These are phyloP conservation scores for Nerophis ophidion DNA, from an alignment of 2,113 vertebrate species.

Conservation along the genomic window DNA sequence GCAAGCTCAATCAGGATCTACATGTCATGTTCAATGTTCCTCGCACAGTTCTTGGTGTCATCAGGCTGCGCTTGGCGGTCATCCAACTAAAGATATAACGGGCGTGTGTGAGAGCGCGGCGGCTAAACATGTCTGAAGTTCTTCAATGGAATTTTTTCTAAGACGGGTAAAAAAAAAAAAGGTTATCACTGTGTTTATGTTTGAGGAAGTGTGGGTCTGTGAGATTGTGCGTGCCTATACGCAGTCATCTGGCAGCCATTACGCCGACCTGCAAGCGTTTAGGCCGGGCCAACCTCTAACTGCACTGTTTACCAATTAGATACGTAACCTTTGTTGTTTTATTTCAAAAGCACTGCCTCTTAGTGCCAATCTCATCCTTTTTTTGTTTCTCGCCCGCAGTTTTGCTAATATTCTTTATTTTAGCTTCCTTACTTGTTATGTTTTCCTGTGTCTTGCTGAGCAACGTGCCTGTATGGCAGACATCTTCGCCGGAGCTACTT, in stretches of 20 bases:
- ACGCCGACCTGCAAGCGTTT: slow-evolving; percentile 75
- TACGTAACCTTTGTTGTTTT: slow-evolving; percentile 75
- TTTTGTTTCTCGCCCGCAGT: not conserved
- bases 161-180: slow-evolving; percentile 39
- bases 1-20: slow-evolving; percentile 17
- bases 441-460: too few relatives aligned
- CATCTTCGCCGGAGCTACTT: too few relatives aligned
- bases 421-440: not conserved
- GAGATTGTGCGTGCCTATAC: slow-evolving; percentile 31
- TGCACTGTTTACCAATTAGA: slow-evolving; percentile 78
- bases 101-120: slow-evolving; percentile 36
- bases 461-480: too few relatives aligned
- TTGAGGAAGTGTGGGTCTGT: slow-evolving; percentile 43
- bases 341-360: slow-evolving; percentile 69
- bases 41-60: slow-evolving; percentile 45
- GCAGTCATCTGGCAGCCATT: slow-evolving; percentile 74
- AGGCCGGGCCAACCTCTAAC: slow-evolving; percentile 72
- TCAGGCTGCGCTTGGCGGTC: slow-evolving; percentile 41
- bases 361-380: slow-evolving; percentile 53
- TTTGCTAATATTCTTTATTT: not conserved
- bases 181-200: slow-evolving; percentile 64
- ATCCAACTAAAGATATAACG: slow-evolving; percentile 45
- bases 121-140: slow-evolving; percentile 18
- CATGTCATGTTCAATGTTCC: slow-evolving; percentile 47
- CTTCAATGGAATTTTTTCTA: slow-evolving; percentile 55